Evolutionary conservation across 2,888 invertebrate species (phyloP).

Genomic region (Steromphala cineraria): DNA sequence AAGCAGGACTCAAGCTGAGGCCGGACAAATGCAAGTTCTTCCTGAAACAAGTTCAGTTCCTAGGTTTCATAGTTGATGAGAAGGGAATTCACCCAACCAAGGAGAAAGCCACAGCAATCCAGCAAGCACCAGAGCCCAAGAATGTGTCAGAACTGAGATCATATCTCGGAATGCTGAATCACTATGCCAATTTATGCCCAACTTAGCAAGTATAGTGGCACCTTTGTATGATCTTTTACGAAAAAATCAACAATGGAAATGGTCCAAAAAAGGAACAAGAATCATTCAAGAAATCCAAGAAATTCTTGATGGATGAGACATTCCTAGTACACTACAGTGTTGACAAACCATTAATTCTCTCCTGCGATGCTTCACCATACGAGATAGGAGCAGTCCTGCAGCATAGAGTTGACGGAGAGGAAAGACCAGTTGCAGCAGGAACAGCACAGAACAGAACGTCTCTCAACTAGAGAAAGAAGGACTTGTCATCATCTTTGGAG

Average conservation of each 20-base stretch:
- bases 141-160: neutral
- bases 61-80: neutral
- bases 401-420: neutral
- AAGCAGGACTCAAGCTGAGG: constrained; percentile 31
- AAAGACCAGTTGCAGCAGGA: neutral
- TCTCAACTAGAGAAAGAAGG: neutral
- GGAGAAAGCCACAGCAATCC: constrained; percentile 16
- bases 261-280: neutral
- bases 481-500: neutral
- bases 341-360: neutral
- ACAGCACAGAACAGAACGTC: neutral
- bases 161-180: neutral
- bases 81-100: constrained; percentile 1
- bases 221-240: neutral
- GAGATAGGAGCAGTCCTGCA: neutral
- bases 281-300: neutral
- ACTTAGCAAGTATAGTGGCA: neutral
- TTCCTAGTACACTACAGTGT: neutral
- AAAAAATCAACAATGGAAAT: neutral
- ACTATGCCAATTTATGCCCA: neutral
- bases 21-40: neutral
- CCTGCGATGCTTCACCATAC: neutral
- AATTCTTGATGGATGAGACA: constrained; percentile 1
- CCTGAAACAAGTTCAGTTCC: neutral
- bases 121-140: neutral